Conservation (phyloP, 1,140 invertebrate species). For the Euura saliciscinereae region DNA sequence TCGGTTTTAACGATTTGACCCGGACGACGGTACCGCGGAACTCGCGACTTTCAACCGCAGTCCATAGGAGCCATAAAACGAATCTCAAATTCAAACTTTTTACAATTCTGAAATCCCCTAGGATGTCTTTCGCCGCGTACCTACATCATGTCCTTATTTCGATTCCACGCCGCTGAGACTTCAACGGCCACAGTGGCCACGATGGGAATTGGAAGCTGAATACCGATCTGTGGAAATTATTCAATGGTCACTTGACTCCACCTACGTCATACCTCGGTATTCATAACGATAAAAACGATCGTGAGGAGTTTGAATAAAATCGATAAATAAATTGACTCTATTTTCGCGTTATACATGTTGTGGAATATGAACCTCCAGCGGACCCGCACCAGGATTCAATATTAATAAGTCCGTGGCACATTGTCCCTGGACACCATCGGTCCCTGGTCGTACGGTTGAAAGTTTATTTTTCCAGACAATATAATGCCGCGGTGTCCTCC, state of each 20-base stretch:
- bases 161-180: not conserved
- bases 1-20: not conserved
- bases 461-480: not conserved
- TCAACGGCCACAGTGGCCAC: not conserved
- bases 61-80: not conserved
- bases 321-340: too few relatives aligned
- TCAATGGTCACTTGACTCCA: not conserved
- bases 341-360: too few relatives aligned
- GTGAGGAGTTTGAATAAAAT: too few relatives aligned
- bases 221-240: not conserved
- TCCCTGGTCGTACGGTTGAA: not conserved
- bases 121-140: not conserved
- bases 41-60: too few relatives aligned
- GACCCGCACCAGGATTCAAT: not conserved
- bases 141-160: constrained; percentile 5
- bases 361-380: not conserved
- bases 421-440: not conserved
- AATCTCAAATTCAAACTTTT: not conserved
- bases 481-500: not conserved
- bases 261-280: too few relatives aligned
- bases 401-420: not conserved
- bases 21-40: not conserved
- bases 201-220: not conserved
- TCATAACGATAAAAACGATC: too few relatives aligned
- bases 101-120: not conserved